Percentiles rank a stretch among this genome's conserved stretches.
Conservation (phyloP, 2,797 vertebrate genomes). For the Prionace glauca region DNA sequence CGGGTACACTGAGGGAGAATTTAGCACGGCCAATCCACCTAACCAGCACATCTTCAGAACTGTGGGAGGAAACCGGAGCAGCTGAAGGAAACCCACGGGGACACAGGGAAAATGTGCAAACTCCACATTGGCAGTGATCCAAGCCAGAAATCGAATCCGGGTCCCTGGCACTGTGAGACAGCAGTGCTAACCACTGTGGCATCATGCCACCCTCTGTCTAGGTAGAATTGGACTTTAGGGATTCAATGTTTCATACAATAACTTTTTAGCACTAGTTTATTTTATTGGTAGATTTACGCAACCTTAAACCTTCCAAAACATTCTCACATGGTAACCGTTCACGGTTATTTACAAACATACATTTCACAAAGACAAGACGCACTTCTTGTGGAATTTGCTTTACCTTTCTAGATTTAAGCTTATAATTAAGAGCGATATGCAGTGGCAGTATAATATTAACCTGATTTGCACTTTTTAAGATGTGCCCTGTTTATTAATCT, state of each 20-base stretch:
- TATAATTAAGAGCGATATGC: slow-evolving; percentile 18
- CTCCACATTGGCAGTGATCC: too few species aligned
- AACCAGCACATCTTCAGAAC: too few species aligned
- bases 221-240: background rate
- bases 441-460: background rate
- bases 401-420: background rate
- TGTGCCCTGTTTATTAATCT: slow-evolving; percentile 8
- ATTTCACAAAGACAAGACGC: background rate
- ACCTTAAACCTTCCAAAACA: background rate
- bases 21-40: too few species aligned
- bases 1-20: too few species aligned
- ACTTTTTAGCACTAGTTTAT: background rate
- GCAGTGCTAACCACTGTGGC: too few species aligned
- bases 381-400: background rate
- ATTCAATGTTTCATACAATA: background rate
- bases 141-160: too few species aligned
- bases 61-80: too few species aligned
- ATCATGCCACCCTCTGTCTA: too few species aligned
- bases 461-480: slow-evolving; percentile 30
- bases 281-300: background rate
- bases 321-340: background rate
- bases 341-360: slow-evolving; percentile 20
- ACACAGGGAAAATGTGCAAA: too few species aligned
- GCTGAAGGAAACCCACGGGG: too few species aligned
- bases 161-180: too few species aligned